A percentile compares a stretch with the other conserved stretches of the same genome.
phyloP scores from a whole-genome alignment of 2,888 invertebrate genomes.

The Ctenicera cuprea region DNA sequence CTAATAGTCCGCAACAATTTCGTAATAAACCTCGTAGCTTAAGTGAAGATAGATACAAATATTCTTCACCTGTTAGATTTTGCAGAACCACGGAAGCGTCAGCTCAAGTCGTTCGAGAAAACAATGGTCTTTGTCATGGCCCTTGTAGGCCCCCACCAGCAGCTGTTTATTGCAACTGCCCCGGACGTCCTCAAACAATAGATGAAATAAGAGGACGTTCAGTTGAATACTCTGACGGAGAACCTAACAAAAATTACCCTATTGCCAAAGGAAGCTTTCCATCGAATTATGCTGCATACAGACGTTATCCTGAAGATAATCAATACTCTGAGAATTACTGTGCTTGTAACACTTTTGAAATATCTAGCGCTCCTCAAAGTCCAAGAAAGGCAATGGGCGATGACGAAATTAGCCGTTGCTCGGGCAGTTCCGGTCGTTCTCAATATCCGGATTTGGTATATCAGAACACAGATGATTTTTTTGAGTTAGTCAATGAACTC shows the following conservation, averaged over 20 bases:
- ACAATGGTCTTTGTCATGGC: neutral
- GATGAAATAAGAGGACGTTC: neutral
- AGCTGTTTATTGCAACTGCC: neutral
- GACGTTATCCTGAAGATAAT: neutral
- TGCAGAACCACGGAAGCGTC: neutral
- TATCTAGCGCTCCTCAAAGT: constrained; percentile 5
- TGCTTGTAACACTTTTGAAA: constrained; percentile 17
- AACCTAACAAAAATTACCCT: neutral
- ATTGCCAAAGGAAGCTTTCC: neutral
- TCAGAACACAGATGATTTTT: constrained; percentile 68
- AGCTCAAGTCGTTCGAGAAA: neutral
- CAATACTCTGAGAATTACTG: constrained; percentile 5
- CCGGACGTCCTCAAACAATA: no score
- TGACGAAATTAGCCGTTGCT: constrained; percentile 55
- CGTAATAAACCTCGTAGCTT: neutral
- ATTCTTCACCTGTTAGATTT: neutral
- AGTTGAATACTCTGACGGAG: constrained; percentile 3
- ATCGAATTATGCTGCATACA: neutral
- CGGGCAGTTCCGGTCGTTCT: constrained; percentile 53
- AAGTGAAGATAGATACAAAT: neutral
- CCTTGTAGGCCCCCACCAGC: neutral
- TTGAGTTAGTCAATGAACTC: constrained; percentile 68
- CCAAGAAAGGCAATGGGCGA: constrained; percentile 35
- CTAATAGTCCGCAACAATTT: neutral
- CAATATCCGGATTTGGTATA: constrained; percentile 65